Evolutionary conservation across 2,888 invertebrate species (phyloP).

Genomic region (Dasysyrphus albostriatus): DNA sequence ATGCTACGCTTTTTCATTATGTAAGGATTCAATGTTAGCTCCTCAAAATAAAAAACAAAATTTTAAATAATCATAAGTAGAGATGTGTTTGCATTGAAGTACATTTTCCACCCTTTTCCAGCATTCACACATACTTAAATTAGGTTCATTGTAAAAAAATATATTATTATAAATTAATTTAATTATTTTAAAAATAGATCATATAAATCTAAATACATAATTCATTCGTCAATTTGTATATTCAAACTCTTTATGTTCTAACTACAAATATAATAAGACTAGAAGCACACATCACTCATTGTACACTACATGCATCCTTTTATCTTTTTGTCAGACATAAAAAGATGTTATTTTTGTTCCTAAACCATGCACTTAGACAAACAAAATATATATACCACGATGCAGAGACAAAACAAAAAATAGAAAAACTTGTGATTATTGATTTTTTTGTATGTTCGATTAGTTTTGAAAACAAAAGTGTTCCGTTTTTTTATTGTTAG

Average conservation of each 20-base stretch:
- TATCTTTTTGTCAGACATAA: constrained; percentile 28
- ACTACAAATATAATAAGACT: neutral
- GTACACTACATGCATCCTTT: constrained; percentile 57
- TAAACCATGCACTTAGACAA: constrained; percentile 56
- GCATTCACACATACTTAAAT: neutral
- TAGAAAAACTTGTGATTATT: constrained; percentile 55
- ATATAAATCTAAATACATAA: neutral
- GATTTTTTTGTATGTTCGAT: constrained; percentile 57
- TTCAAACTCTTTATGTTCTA: neutral
- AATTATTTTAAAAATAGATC: neutral
- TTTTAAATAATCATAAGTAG: neutral
- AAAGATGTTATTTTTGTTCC: constrained; percentile 23
- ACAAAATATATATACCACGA: constrained; percentile 49
- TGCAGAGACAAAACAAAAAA: constrained; percentile 62
- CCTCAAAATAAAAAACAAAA: no score
- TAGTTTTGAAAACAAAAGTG: constrained; percentile 66
- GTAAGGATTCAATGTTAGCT: no score
- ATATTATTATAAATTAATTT: neutral
- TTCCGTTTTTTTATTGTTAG: constrained; percentile 37
- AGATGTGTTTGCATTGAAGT: constrained; percentile 1
- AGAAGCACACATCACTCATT: constrained; percentile 49
- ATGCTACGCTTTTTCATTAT: no score
- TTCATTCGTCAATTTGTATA: neutral
- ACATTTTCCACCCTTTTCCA: constrained; percentile 1
- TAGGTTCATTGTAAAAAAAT: neutral